Percentiles rank a stretch among this genome's conserved stretches.
Conservation (phyloP, 2,113 vertebrate species). For the Callospermophilus lateralis region DNA sequence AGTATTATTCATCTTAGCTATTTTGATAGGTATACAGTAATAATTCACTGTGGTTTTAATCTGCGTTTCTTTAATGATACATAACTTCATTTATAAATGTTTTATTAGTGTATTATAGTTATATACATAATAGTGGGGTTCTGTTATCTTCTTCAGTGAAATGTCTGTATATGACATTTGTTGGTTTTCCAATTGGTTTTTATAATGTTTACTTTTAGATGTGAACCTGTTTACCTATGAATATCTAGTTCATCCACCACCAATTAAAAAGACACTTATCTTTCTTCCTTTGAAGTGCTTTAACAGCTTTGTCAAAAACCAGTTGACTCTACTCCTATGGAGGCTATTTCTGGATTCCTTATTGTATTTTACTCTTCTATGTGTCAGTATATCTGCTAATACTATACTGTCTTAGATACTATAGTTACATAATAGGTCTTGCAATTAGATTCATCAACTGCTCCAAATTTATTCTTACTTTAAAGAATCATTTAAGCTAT, state of each 20-base stretch:
- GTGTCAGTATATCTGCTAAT: background rate
- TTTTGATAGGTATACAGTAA: background rate
- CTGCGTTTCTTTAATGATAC: constrained; percentile 15
- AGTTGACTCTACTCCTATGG: background rate
- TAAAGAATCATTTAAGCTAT: background rate
- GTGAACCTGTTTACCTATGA: background rate
- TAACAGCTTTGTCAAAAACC: constrained; percentile 31
- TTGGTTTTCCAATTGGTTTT: constrained; percentile 36
- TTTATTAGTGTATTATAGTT: too few species aligned
- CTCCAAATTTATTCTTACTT: constrained; percentile 26
- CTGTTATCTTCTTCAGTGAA: too few species aligned
- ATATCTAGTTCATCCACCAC: background rate
- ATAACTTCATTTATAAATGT: background rate
- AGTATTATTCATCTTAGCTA: constrained; percentile 23
- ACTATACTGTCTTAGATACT: constrained; percentile 14
- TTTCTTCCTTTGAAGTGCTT: background rate
- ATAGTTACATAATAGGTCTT: constrained; percentile 11
- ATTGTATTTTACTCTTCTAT: background rate
- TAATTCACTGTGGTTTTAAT: constrained; percentile 37
- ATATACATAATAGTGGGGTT: too few species aligned
- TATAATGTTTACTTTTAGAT: background rate
- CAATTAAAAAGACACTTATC: constrained; percentile 25
- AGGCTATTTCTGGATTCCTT: background rate
- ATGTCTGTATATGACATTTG: background rate
- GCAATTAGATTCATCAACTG: background rate